Evolutionary conservation across 2,888 invertebrate species (phyloP), one percentile per base, ranked within the genome.

Genomic region (Argynnis bischoffii): DNA sequence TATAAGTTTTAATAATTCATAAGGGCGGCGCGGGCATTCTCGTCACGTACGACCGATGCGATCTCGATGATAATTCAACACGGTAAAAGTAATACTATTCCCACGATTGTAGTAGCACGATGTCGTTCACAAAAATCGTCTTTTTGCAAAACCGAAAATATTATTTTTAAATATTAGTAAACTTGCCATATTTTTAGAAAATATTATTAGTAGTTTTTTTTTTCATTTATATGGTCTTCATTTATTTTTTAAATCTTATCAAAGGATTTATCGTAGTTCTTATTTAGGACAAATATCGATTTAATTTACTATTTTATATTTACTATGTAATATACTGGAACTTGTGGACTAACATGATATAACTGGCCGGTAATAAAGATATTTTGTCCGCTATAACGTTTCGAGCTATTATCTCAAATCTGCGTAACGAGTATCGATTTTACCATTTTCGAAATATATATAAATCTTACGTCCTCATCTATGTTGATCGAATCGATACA

Each of bases 1-100:
- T 91, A 92, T 89, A 89, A 86, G 84, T 83, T 83, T 90, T 82
- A 90, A 92, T 92, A 90, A 92, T 92, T 90, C 90, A 92, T 92
- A 90, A 89, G 89, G 72, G 59, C 79, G 16, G 80, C 77, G 72
- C 71, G 82, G 80, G 85, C 83, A 87, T 84, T 81, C 89, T 79
- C 74, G 74, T 89, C 90, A 89, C 89, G 89, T 88, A 88, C 87
- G 77, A 77, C 75, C 76, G 80, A 81, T 80, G 79, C 81, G 84
- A 85, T 85, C 84, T 78, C 82, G 77, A 78, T 81, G 84, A 86
- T 88, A 84, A 80, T 81, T 78, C 83, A 73, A 81, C 82, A 80
- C 80, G 81, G 83, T 83, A 79, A 84, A 86, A 85, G 85, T 86
- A 87, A 85, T 87, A 83, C 83, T 81, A 87, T 90, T 91, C 91